Percentiles rank a stretch among this genome's conserved stretches.
Conservation (phyloP, 2,113 vertebrate species). For the Dipodomys stephensi region DNA sequence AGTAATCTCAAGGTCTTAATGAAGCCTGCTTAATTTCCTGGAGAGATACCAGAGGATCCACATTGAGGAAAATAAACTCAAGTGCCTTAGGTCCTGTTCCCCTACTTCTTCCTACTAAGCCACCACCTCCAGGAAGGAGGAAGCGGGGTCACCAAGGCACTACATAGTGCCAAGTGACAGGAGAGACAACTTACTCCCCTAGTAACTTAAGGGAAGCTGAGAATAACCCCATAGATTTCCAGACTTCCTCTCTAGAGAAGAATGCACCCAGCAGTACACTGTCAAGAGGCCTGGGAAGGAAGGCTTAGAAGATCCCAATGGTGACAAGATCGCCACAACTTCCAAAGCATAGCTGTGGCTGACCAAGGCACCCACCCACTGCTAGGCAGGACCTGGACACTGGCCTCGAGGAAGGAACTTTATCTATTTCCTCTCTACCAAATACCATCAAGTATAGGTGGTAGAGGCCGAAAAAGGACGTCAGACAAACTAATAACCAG, state of each 20-base stretch:
- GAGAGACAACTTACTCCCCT: not conserved
- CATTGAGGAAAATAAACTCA: slow-evolving; percentile 13
- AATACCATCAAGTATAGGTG: not conserved
- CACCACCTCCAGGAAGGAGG: not conserved
- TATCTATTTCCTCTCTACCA: not conserved
- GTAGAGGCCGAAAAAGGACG: not conserved
- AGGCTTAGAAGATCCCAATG: not conserved
- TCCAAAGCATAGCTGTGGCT: not conserved
- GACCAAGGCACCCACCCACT: not conserved
- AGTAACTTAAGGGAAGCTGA: not conserved
- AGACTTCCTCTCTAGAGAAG: not conserved
- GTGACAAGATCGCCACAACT: not conserved
- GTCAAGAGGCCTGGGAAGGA: not conserved
- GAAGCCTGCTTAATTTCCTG: slow-evolving; percentile 31
- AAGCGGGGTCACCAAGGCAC: not conserved
- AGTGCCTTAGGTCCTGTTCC: slow-evolving; percentile 6
- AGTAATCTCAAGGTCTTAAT: slow-evolving; percentile 37
- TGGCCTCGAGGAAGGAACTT: slow-evolving; percentile 2
- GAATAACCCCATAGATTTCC: not conserved
- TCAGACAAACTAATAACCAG: not conserved
- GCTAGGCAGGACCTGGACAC: not conserved
- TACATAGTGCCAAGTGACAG: not conserved
- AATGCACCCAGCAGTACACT: not conserved
- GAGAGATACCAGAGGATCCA: not conserved
- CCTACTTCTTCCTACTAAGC: slow-evolving; percentile 33